Conservation (phyloP, 1,140 invertebrate genomes). For the Drosophila littoralis region DNA sequence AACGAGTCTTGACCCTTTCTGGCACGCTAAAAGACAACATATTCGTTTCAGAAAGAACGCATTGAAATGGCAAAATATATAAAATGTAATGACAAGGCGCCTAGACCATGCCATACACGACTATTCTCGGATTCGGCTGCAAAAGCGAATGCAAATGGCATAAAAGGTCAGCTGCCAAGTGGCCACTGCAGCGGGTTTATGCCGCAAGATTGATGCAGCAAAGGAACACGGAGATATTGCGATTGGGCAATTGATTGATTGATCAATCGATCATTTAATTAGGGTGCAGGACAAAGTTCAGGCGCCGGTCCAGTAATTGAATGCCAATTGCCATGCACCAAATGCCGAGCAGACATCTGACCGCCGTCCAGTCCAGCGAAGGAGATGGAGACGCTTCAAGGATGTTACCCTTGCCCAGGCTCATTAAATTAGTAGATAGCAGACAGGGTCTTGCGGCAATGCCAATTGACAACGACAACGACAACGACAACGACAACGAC, state of each 20-base stretch:
- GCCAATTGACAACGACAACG: constrained; percentile 12
- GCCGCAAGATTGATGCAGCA: constrained; percentile 43
- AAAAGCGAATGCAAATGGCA: constrained; percentile 13
- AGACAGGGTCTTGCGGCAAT: background rate
- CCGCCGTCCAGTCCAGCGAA: constrained; percentile 1
- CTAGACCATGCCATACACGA: no score
- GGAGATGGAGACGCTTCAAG: constrained; percentile 4
- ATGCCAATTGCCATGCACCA: constrained; percentile 38
- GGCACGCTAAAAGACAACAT: no score
- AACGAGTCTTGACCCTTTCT: no score
- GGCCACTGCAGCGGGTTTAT: constrained; percentile 21
- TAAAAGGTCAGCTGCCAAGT: constrained; percentile 36
- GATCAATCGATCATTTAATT: constrained; percentile 44
- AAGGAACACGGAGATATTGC: constrained; percentile 3
- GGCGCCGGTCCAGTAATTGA: constrained; percentile 13
- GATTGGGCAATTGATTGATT: constrained; percentile 29
- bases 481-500: background rate
- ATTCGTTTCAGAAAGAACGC: no score
- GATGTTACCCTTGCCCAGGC: background rate
- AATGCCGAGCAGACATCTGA: constrained; percentile 17
- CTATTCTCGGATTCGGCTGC: background rate
- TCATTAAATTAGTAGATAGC: constrained; percentile 21
- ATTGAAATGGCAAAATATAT: no score
- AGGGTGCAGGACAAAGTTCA: constrained; percentile 23
- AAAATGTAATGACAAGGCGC: no score